Base-by-base conservation (phyloP, 2,113 vertebrate species). In the Nycticebus coucang region DNA sequence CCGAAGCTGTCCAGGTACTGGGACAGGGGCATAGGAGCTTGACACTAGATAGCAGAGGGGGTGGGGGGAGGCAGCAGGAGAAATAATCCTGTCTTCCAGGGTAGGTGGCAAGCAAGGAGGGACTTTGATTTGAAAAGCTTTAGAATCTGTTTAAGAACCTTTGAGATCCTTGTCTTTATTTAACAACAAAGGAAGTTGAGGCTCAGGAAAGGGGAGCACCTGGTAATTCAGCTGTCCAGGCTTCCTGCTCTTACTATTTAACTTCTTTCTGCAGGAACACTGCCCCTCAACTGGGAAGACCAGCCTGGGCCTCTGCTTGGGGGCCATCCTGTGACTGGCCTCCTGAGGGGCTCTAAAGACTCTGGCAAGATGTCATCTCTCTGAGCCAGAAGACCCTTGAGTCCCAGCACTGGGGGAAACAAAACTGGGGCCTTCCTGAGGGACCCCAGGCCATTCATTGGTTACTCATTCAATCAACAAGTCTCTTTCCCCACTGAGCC, bases 11-110 rank as follows among this genome's bases (percentile, higher is more conserved):
- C 55, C 26, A 17, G 50, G 45, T 78, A 41, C 4, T 5, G 55
- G 22, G 21, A 89, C 74, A 66, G 97, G 96, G 79, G 24, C 4
- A 4, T 35, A 95, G 86, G 75, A 94, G 93, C 37, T 88, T 66
- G 75, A 84, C 68, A 72, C 82, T 35, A 50, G 28, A 77, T 53
- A 84, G 74, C 83, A 62, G 93, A 72, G 94, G 92, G 81, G 83
- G 75, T 92, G 81, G 83, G 37, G 4, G 4, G 66, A 64, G 11
- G 75, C 68, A 28, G 57, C 18, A 45, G 91, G 93, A 95, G 87
- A 68, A 53, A 80, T 28, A 41, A 37, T 4, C 37, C 59, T 57
- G 1, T 88, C 60, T 74, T 80, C 28, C n/a, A 79, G 35, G n/a
- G 24, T 69, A 24, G 1, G 33, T 17, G 66, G 37, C 19, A n/a